Evolutionary conservation across 2,888 invertebrate species (phyloP).

Genomic region (Archaeoteleia sp.): DNA sequence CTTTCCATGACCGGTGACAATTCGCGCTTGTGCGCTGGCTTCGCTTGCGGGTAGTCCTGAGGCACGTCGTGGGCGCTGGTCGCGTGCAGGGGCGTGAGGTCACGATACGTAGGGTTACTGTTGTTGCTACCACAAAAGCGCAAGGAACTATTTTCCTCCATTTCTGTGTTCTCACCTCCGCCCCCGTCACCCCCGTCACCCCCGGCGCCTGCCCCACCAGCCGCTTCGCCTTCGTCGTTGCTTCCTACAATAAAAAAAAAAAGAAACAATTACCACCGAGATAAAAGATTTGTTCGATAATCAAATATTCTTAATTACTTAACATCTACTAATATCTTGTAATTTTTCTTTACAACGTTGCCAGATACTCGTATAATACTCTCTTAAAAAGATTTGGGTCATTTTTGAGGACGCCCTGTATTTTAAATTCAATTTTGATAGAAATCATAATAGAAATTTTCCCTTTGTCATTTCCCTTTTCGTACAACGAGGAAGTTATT

Average conservation of each 20-base stretch:
- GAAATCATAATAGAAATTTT: no score
- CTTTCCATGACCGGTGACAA: conserved; percentile 27
- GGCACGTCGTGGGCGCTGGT: conserved; percentile 58
- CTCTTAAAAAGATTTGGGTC: no score
- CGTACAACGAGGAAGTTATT: conserved; percentile 9
- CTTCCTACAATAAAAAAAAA: conserved; percentile 64
- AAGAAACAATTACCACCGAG: neutral
- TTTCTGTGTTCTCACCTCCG: conserved; percentile 74
- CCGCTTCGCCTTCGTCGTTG: conserved; percentile 78
- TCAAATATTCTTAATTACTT: no score
- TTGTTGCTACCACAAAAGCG: conserved; percentile 46
- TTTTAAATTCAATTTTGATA: no score
- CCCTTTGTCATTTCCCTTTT: no score
- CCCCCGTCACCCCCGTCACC: conserved; percentile 76
- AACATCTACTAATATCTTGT: no score
- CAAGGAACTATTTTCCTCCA: conserved; percentile 70
- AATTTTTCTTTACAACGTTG: no score
- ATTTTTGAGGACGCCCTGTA: no score
- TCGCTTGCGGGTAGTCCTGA: conserved; percentile 59
- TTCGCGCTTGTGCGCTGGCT: conserved; percentile 51
- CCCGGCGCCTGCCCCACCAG: conserved; percentile 75
- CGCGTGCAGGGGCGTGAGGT: conserved; percentile 59
- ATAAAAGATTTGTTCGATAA: no score
- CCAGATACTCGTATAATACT: no score
- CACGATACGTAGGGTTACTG: conserved; percentile 59